phyloP scores from a whole-genome alignment of 2,888 invertebrate species.

The Glaucopsyche alexis region DNA sequence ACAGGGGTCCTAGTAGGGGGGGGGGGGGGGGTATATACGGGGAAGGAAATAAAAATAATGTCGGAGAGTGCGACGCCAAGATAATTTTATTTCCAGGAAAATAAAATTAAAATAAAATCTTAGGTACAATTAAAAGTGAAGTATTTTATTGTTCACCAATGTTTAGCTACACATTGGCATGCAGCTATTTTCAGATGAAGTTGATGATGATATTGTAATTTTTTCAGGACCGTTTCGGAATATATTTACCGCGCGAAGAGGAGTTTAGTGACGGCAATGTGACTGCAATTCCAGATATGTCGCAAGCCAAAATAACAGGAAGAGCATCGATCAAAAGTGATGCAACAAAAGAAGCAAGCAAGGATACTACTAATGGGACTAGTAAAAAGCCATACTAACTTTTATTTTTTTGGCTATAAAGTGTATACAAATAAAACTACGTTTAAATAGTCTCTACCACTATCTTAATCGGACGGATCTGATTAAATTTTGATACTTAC shows the following conservation, averaged over 20 bases:
- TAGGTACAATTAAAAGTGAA: not conserved
- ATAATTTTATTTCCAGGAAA: not conserved
- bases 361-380: not conserved
- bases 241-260: conserved; percentile 54
- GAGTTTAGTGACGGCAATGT: conserved; percentile 46
- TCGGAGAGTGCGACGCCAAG: not conserved
- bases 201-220: not conserved
- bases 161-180: too few species aligned
- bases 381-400: too few species aligned
- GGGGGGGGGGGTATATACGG: conserved; percentile 1
- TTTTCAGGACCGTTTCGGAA: conserved; percentile 67
- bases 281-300: conserved; percentile 58
- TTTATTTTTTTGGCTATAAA: too few species aligned
- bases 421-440: too few species aligned
- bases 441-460: too few species aligned
- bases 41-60: not conserved
- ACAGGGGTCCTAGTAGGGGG: too few species aligned
- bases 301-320: conserved; percentile 38
- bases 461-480: too few species aligned
- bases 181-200: not conserved
- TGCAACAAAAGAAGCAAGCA: not conserved
- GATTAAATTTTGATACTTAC: not conserved
- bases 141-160: not conserved
- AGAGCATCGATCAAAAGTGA: not conserved
- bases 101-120: not conserved